Evolutionary conservation across 2,113 vertebrate species (phyloP), one percentile per base, ranked within the genome.

Genomic region (Aspidoscelis tigris): DNA sequence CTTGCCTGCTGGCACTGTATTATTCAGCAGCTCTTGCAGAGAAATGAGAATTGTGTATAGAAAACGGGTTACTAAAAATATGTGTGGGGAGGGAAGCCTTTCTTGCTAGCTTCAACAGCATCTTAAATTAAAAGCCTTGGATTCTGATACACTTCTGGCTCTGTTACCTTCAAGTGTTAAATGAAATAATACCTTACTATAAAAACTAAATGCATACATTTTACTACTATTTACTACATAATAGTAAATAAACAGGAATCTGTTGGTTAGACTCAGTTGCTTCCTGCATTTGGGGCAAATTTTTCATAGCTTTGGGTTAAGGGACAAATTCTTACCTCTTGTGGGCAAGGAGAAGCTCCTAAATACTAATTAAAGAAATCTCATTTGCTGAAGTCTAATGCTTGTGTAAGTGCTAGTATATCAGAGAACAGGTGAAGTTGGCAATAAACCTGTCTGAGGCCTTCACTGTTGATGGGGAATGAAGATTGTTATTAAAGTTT

Each of bases 1-100:
- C 73, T 16, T 11, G 55, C 33, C 72, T 68, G 70, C 43, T 9
- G 86, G 24, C 44, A 80, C 83, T 55, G 10, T 64, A 61, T 84
- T 84, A 84, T 84, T 16, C 78, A 1, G 2, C 65, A 0, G 69
- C 55, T 64, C 47, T 4, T 4, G 65, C 76, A 44, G 53, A 0
- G 1, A 55, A 10, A 55, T 18, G 68, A 21, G 26, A 61, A 61
- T 39, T 4, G 33, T 26, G 47, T 16, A 26, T 0, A 7, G 68
- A 61, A 74, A 21, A 14, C 14, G 74, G 21, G 50, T 3, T 55
- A 24, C 7, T 1, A 69, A n/a, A 9, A 9, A 71, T 43, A 10
- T 55, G 73, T 70, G 22, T 68, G 20, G n/a, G 2, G 7, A 22
- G 22, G 4, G 2, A 22, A 68, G 7, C 0, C 0, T 61, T 58